A percentile compares a stretch with the other conserved stretches of the same genome.
Evolutionary conservation across 2,888 invertebrate species (phyloP).

Genomic region (Antheraea assamensis): DNA sequence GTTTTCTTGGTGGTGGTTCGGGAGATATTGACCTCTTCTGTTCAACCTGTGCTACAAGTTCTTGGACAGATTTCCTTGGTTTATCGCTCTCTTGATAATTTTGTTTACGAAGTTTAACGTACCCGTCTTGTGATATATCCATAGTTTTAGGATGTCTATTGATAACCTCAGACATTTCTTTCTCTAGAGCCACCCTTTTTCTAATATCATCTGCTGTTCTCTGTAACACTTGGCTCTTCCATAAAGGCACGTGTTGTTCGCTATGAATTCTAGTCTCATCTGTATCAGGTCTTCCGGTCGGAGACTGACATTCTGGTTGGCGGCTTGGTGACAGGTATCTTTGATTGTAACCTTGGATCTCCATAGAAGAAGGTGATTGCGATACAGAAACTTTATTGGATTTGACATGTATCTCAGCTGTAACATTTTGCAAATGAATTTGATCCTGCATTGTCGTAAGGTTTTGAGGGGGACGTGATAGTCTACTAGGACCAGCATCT

Average conservation of each 20-base stretch:
- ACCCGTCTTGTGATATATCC: constrained; percentile 78
- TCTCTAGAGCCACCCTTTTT: constrained; percentile 66
- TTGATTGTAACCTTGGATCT: constrained; percentile 58
- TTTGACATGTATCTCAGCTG: constrained; percentile 76
- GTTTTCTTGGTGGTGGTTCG: constrained; percentile 61
- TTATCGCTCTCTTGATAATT: constrained; percentile 52
- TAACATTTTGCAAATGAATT: constrained; percentile 61
- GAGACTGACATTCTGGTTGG: constrained; percentile 62
- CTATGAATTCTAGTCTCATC: constrained; percentile 49
- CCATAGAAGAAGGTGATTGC: constrained; percentile 67
- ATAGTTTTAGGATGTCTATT: constrained; percentile 59
- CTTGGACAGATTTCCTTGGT: constrained; percentile 83
- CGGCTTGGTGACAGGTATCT: constrained; percentile 63
- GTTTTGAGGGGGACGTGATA: constrained; percentile 55
- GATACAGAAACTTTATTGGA: constrained; percentile 66
- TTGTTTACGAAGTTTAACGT: constrained; percentile 73
- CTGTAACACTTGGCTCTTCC: constrained; percentile 77
- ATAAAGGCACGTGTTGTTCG: constrained; percentile 52
- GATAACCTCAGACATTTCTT: constrained; percentile 65
- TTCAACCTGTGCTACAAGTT: constrained; percentile 84
- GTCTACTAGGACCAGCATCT: constrained; percentile 64
- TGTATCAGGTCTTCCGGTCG: constrained; percentile 53
- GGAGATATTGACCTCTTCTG: constrained; percentile 70
- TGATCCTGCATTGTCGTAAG: constrained; percentile 44
- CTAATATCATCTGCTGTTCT: constrained; percentile 74